Conservation (phyloP, 2,888 invertebrate genomes). For the Parelbella ahira region DNA sequence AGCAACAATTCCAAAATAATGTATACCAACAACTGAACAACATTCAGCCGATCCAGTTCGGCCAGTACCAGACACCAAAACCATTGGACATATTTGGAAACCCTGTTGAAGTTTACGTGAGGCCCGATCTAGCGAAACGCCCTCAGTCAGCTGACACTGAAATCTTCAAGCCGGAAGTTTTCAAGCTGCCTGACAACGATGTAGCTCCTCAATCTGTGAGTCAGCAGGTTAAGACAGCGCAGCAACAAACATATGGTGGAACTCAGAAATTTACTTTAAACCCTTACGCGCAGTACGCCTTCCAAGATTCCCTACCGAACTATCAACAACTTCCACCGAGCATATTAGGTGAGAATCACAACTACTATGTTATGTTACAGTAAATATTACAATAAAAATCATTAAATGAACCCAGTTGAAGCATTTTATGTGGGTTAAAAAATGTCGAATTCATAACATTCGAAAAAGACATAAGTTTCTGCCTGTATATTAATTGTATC, state of each 20-base stretch:
- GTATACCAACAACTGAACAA: slow-evolving; percentile 61
- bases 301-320: slow-evolving; percentile 48
- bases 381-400: too few relatives aligned
- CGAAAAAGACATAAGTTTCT: too few relatives aligned
- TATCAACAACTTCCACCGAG: slow-evolving; percentile 53
- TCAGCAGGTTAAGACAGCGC: slow-evolving; percentile 68
- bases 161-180: slow-evolving; percentile 67
- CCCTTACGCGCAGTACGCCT: slow-evolving; percentile 56
- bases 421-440: too few relatives aligned
- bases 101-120: slow-evolving; percentile 53
- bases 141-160: slow-evolving; percentile 45
- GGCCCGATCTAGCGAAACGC: slow-evolving; percentile 42
- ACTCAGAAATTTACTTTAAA: slow-evolving; percentile 40
- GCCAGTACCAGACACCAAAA: slow-evolving; percentile 48
- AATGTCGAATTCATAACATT: too few relatives aligned
- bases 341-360: slow-evolving; percentile 57
- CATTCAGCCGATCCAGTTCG: slow-evolving; percentile 63
- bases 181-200: slow-evolving; percentile 61
- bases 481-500: too few relatives aligned
- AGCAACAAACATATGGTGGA: slow-evolving; percentile 47
- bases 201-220: slow-evolving; percentile 57
- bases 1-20: slow-evolving; percentile 51
- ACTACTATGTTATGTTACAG: too few relatives aligned
- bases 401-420: too few relatives aligned
- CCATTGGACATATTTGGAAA: slow-evolving; percentile 59